Conservation (phyloP, 64 coral and sea anemone species). For the Cladopsammia gracilis region DNA sequence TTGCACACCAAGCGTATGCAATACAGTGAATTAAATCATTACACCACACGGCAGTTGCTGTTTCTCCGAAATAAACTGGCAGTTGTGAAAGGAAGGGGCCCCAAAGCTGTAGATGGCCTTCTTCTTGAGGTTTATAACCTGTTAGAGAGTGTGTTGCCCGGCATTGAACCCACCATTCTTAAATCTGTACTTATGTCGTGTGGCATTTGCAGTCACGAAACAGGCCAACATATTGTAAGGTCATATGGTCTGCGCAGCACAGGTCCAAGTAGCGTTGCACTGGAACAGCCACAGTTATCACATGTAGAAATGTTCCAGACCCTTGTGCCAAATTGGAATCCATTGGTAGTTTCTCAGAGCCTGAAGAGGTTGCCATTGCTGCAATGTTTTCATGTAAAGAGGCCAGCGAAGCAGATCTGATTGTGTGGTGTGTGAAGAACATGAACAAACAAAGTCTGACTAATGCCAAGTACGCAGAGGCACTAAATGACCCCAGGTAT, state of each 20-base stretch:
- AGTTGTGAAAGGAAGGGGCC: constrained; percentile 15
- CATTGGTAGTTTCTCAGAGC: background rate
- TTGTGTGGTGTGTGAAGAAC: constrained; percentile 67
- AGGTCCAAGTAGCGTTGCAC: background rate
- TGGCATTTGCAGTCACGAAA: constrained; percentile 25
- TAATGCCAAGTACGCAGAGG: constrained; percentile 1
- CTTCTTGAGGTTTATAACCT: constrained; percentile 70
- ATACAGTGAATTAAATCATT: constrained; percentile 76
- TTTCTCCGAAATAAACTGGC: constrained; percentile 68
- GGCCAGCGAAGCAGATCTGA: constrained; percentile 46
- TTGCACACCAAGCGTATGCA: constrained; percentile 55
- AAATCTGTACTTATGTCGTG: constrained; percentile 20
- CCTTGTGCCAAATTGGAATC: constrained; percentile 20
- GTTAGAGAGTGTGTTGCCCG: constrained; percentile 81
- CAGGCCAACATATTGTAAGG: background rate
- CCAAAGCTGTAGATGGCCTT: constrained; percentile 28
- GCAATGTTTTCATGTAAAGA: constrained; percentile 48
- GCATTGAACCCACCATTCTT: constrained; percentile 39
- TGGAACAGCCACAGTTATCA: background rate
- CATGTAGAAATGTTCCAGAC: background rate
- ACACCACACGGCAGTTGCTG: constrained; percentile 71
- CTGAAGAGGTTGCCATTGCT: constrained; percentile 47
- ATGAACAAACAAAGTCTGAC: constrained; percentile 7
- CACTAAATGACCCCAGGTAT: constrained; percentile 33
- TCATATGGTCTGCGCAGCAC: background rate